Conservation (phyloP, 2,797 vertebrate species). For the Sebastes hopkinsi region DNA sequence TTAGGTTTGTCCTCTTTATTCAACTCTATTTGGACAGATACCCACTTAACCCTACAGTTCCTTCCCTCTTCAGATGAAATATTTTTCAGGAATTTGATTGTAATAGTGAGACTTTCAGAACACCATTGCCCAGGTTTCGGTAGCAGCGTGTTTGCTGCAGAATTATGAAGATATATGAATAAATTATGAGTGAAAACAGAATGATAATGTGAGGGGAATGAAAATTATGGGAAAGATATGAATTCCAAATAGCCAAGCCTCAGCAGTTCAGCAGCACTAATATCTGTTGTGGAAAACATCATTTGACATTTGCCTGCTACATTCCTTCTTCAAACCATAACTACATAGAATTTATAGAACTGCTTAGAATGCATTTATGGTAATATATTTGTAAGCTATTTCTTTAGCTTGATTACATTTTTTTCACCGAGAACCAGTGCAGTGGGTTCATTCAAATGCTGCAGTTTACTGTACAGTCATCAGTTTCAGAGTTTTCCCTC, state of each 20-base stretch:
- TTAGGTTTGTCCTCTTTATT: constrained; percentile 70
- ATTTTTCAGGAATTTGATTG: neutral
- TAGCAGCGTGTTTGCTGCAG: neutral
- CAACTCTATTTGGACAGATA: constrained; percentile 44
- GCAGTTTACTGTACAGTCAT: constrained; percentile 18
- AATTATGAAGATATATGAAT: constrained; percentile 4
- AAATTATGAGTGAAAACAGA: constrained; percentile 5
- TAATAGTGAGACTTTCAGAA: neutral
- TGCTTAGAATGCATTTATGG: constrained; percentile 17
- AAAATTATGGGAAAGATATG: neutral
- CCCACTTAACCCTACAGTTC: constrained; percentile 28
- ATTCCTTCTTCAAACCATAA: constrained; percentile 1
- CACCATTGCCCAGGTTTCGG: neutral
- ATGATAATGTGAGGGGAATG: neutral
- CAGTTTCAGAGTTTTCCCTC: neutral
- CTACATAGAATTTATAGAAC: neutral
- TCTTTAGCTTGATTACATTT: neutral
- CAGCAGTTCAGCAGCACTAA: constrained; percentile 1
- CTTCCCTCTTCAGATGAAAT: neutral
- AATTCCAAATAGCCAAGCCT: neutral
- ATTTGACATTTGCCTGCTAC: constrained; percentile 1
- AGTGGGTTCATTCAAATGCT: neutral
- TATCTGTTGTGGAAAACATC: neutral
- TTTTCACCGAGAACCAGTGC: neutral
- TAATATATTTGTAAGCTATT: constrained; percentile 15